Percentiles rank a stretch among this genome's conserved stretches.
phyloP scores from a whole-genome alignment of 2,797 vertebrate species.

The Myotis planiceps region DNA sequence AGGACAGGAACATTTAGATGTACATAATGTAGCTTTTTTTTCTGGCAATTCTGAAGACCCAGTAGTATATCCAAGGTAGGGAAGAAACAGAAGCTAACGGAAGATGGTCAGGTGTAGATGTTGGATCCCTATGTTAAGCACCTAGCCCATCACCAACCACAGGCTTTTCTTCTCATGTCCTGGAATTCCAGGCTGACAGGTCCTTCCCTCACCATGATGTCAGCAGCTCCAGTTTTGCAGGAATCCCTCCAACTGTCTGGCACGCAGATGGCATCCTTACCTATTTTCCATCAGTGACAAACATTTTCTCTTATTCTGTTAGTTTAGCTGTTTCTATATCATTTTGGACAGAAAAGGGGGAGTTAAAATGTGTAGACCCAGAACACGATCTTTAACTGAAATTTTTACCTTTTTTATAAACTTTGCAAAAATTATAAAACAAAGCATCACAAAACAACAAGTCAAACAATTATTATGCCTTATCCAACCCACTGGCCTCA shows the following conservation, averaged over 20 bases:
- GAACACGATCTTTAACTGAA: neutral
- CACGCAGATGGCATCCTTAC: neutral
- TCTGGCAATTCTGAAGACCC: neutral
- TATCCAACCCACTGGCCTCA: constrained; percentile 29
- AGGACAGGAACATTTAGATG: neutral
- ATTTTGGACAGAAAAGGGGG: neutral
- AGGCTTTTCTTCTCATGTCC: neutral
- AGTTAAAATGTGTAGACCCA: neutral
- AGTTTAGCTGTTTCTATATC: neutral
- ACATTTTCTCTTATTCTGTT: neutral
- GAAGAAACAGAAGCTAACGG: neutral
- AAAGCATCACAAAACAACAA: constrained; percentile 29
- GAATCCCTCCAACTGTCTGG: neutral
- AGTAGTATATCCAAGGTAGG: neutral
- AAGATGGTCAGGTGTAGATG: neutral
- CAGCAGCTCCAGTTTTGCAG: neutral
- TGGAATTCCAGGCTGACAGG: neutral
- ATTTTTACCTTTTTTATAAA: constrained; percentile 44
- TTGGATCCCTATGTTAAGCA: neutral
- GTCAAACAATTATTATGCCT: constrained; percentile 46
- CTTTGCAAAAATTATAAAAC: constrained; percentile 43
- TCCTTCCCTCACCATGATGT: neutral
- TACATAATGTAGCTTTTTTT: neutral
- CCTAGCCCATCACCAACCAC: neutral
- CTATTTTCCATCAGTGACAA: neutral